Evolutionary conservation across 2,888 invertebrate genomes (phyloP).

Genomic region (Athalia cordata): DNA sequence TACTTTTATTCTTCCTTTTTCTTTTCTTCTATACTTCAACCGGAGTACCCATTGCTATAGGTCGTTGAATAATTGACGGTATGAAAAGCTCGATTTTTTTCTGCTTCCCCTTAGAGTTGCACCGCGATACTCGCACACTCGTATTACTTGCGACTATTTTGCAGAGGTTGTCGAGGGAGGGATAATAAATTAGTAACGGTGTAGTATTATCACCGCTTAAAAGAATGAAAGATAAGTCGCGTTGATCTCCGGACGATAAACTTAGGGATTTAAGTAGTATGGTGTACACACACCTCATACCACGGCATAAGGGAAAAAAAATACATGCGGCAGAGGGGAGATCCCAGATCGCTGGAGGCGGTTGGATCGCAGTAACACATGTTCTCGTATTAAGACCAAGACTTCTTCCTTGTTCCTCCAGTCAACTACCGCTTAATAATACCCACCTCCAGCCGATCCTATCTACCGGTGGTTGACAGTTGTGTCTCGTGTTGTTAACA

Average conservation of each 20-base stretch:
- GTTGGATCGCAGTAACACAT: slow-evolving; percentile 29
- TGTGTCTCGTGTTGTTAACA: not conserved
- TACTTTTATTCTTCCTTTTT: too few species aligned
- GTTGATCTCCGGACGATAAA: slow-evolving; percentile 8
- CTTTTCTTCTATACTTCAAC: too few species aligned
- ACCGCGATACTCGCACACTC: too few species aligned
- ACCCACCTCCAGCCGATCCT: not conserved
- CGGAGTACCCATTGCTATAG: too few species aligned
- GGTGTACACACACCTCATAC: too few species aligned
- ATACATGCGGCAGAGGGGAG: not conserved
- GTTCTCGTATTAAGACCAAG: slow-evolving; percentile 26
- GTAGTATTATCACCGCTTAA: slow-evolving; percentile 22
- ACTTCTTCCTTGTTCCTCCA: slow-evolving; percentile 1
- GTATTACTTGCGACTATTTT: too few species aligned
- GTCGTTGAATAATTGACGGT: too few species aligned
- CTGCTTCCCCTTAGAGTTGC: too few species aligned
- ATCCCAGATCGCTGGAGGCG: slow-evolving; percentile 6
- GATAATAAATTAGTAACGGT: slow-evolving; percentile 37
- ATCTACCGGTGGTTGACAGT: slow-evolving; percentile 36
- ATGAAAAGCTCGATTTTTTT: too few species aligned
- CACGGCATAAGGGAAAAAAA: too few species aligned
- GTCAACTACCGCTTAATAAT: slow-evolving; percentile 30
- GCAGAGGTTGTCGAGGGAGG: slow-evolving; percentile 12
- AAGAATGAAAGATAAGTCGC: slow-evolving; percentile 27
- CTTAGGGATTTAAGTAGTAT: not conserved